Percentiles rank a stretch among this genome's conserved stretches.
Conservation (phyloP, 2,113 vertebrate species). For the Misgurnus anguillicaudatus region DNA sequence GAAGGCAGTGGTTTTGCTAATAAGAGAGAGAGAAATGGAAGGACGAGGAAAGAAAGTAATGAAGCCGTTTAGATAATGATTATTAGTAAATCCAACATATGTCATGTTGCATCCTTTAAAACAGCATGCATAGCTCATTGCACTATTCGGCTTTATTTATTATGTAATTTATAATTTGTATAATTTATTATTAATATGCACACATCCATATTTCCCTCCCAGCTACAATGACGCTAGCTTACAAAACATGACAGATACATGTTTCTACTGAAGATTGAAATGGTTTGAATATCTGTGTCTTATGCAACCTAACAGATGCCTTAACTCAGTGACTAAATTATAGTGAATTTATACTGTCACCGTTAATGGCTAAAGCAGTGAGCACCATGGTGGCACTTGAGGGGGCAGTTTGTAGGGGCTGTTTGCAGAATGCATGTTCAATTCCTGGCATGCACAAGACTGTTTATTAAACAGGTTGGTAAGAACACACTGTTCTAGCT, state of each 20-base stretch:
- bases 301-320: slow-evolving; percentile 7
- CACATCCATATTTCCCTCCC: too few species aligned
- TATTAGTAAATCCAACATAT: not conserved
- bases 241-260: not conserved
- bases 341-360: not conserved
- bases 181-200: too few species aligned
- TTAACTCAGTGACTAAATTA: slow-evolving; percentile 4
- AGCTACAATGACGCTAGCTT: not conserved
- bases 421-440: slow-evolving; percentile 5
- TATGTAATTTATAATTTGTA: too few species aligned
- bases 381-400: slow-evolving; percentile 9
- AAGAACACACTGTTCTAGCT: slow-evolving; percentile 25
- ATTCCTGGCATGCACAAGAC: slow-evolving; percentile 1
- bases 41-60: not conserved
- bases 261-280: not conserved
- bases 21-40: not conserved
- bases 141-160: too few species aligned
- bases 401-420: slow-evolving; percentile 22
- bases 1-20: not conserved
- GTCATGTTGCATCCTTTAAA: too few species aligned
- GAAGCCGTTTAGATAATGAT: not conserved
- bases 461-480: slow-evolving; percentile 13
- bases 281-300: not conserved
- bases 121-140: not conserved
- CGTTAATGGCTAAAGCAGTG: not conserved